Conservation (phyloP, 2,888 invertebrate species). For the Diabrotica balteata region DNA sequence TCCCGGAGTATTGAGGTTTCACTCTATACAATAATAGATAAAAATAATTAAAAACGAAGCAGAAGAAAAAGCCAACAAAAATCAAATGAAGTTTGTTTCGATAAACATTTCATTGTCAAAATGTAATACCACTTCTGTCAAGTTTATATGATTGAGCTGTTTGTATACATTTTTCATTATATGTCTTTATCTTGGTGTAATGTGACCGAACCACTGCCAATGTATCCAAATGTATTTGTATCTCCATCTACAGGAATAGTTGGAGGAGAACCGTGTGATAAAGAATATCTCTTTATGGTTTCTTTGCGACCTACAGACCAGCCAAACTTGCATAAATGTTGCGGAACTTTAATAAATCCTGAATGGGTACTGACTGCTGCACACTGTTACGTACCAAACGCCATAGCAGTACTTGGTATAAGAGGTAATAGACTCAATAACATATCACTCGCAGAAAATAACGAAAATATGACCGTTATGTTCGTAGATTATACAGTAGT, state of each 20-base stretch:
- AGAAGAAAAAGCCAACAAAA: too few relatives aligned
- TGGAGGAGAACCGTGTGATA: not conserved
- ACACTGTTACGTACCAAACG: constrained; percentile 3
- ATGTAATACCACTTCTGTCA: not conserved
- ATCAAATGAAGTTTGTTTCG: not conserved
- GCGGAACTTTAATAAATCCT: constrained; percentile 12
- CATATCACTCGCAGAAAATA: not conserved
- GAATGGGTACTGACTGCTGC: constrained; percentile 17
- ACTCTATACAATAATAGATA: too few relatives aligned
- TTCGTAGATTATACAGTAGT: constrained; percentile 3
- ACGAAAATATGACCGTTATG: not conserved
- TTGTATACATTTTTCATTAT: not conserved
- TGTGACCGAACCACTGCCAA: not conserved
- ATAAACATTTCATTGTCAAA: not conserved
- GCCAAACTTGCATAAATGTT: not conserved
- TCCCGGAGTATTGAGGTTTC: too few relatives aligned
- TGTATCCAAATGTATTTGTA: not conserved
- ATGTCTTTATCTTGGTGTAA: not conserved
- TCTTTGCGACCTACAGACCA: not conserved
- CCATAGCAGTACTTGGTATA: not conserved
- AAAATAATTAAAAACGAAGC: too few relatives aligned
- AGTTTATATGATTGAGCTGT: not conserved
- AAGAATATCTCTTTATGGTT: constrained; percentile 7
- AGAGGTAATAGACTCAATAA: not conserved
- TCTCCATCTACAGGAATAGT: not conserved